Conservation (phyloP, 2,888 invertebrate genomes). For the Mesorhabditis sp. region DNA sequence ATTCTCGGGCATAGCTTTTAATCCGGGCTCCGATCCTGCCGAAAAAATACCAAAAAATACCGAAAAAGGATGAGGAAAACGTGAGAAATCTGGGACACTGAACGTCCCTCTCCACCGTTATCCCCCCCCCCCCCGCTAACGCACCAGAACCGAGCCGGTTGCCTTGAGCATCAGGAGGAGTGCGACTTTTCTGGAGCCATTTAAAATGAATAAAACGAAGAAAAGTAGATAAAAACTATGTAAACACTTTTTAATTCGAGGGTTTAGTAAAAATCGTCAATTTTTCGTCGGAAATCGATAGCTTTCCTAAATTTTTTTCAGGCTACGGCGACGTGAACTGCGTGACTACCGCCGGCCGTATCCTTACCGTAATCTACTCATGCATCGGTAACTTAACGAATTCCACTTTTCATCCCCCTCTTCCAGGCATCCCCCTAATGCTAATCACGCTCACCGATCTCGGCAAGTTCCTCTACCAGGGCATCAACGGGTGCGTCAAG, state of each 20-base stretch:
- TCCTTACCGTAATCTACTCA: conserved; percentile 85
- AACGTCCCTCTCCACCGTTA: no score
- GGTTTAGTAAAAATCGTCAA: neutral
- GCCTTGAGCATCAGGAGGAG: no score
- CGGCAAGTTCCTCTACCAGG: conserved; percentile 64
- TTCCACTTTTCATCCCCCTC: neutral
- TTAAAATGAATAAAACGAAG: neutral
- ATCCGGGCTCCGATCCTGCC: no score
- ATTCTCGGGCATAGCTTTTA: no score
- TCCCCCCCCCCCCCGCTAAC: no score
- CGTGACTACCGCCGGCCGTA: conserved; percentile 77
- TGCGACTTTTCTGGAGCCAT: no score
- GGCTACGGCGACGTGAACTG: conserved; percentile 95
- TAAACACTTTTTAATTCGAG: neutral
- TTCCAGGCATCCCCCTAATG: conserved; percentile 82
- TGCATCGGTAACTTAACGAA: conserved; percentile 62
- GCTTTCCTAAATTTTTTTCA: no score
- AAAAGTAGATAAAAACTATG: neutral
- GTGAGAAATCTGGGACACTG: no score
- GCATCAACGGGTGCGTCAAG: conserved; percentile 48
- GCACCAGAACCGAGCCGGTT: no score
- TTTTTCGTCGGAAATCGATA: no score
- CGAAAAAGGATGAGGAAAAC: no score
- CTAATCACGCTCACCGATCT: conserved; percentile 88
- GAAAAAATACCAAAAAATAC: no score